Conservation (phyloP, 2,113 vertebrate species). For the Poicephalus gulielmi region DNA sequence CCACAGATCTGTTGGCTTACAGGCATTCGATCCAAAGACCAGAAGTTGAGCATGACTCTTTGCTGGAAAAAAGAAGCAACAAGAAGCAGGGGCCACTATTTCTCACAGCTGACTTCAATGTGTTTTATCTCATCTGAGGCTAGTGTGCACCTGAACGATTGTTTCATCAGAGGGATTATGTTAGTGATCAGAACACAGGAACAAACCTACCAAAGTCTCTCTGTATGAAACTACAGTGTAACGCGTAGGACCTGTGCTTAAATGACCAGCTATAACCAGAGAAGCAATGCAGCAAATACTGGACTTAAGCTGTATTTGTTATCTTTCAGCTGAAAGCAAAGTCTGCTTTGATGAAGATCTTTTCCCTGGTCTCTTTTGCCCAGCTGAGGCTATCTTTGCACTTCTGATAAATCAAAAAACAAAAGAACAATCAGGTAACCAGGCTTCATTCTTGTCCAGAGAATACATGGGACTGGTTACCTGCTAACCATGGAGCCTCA, state of each 20-base stretch:
- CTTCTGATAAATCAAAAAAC: background rate
- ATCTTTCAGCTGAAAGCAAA: background rate
- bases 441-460: background rate
- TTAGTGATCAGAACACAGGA: background rate
- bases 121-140: background rate
- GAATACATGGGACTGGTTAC: background rate
- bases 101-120: background rate
- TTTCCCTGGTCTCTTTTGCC: background rate
- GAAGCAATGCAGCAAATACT: background rate
- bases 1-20: background rate
- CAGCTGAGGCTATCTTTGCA: background rate
- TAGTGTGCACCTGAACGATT: background rate
- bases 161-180: background rate
- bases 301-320: background rate
- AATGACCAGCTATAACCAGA: background rate
- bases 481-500: background rate
- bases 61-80: background rate
- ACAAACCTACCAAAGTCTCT: background rate
- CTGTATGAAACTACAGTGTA: background rate
- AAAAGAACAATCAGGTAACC: background rate
- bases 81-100: background rate
- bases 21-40: background rate
- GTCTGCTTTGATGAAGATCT: background rate
- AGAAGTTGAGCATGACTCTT: background rate
- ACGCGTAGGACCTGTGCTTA: background rate